Conservation (phyloP, 2,888 invertebrate genomes). For the Chromoteleia sp. region DNA sequence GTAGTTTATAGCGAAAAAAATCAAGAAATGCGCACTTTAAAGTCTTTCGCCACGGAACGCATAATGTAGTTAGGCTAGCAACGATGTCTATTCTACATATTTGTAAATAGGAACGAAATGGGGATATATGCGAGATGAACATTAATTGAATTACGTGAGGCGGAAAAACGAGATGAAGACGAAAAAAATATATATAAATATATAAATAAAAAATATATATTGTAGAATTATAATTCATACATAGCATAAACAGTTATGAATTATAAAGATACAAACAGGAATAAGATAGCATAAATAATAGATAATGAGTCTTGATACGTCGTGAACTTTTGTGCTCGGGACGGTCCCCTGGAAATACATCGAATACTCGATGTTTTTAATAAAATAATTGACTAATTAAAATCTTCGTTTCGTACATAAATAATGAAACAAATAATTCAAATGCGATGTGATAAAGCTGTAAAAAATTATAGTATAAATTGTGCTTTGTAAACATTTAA, state of each 20-base stretch:
- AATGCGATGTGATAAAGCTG: too few relatives aligned
- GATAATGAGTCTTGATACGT: conserved; percentile 78
- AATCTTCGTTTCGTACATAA: too few relatives aligned
- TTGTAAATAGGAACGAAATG: conserved; percentile 79
- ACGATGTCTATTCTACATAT: conserved; percentile 81
- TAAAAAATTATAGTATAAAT: too few relatives aligned
- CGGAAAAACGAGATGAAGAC: conserved; percentile 21
- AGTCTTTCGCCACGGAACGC: conserved; percentile 81
- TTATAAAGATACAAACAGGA: conserved; percentile 77
- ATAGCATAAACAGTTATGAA: conserved; percentile 69
- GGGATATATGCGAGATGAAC: conserved; percentile 54
- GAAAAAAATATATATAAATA: conserved; percentile 61
- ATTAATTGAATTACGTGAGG: conserved; percentile 74
- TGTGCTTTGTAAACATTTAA: too few relatives aligned
- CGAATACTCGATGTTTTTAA: conserved; percentile 21
- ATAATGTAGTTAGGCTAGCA: conserved; percentile 82
- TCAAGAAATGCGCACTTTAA: conserved; percentile 78
- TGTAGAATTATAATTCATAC: conserved; percentile 77
- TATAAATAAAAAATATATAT: conserved; percentile 73
- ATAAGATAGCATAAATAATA: conserved; percentile 77
- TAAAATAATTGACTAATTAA: conserved; percentile 14
- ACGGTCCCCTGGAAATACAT: conserved; percentile 72
- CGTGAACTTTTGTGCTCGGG: conserved; percentile 78
- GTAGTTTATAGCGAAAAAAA: conserved; percentile 78
- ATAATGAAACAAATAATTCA: too few relatives aligned